Percentiles rank a stretch among this genome's conserved stretches.
phyloP scores from a whole-genome alignment of 2,797 vertebrate genomes.

The Cossypha caffra region DNA sequence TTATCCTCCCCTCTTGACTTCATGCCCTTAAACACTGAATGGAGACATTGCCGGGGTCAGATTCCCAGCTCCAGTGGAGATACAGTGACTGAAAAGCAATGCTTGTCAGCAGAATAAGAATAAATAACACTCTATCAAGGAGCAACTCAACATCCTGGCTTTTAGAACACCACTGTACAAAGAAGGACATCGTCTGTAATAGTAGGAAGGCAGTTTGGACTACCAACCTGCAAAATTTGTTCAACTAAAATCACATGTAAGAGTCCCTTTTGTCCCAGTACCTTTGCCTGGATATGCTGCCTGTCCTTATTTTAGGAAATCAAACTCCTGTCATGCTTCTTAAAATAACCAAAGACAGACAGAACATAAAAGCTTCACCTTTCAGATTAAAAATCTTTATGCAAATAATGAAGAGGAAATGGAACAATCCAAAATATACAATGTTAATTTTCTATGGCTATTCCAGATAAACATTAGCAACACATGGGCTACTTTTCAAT shows the following conservation, averaged over 20 bases:
- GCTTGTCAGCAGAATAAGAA: neutral
- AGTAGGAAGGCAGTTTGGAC: neutral
- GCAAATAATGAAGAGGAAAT: conserved; percentile 5
- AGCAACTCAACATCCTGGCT: neutral
- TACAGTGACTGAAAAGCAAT: neutral
- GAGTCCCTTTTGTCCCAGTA: neutral
- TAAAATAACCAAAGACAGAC: conserved; percentile 23
- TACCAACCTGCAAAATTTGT: neutral
- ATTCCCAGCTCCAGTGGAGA: neutral
- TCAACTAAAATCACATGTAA: neutral
- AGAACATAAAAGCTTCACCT: neutral
- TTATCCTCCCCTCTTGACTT: conserved; percentile 46
- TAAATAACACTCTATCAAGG: neutral
- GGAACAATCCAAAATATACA: conserved; percentile 21
- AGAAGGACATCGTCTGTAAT: neutral
- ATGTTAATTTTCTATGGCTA: conserved; percentile 41
- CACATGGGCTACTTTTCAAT: conserved; percentile 42
- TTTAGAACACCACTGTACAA: neutral
- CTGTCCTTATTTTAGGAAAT: conserved; percentile 1
- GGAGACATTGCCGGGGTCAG: neutral
- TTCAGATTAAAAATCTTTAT: conserved; percentile 9
- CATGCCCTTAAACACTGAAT: neutral
- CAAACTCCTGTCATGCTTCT: neutral
- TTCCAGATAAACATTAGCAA: conserved; percentile 50
- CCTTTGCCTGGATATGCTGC: neutral